Percentiles rank a stretch among this genome's conserved stretches.
Conservation (phyloP, 1,140 invertebrate species). For the Nasonia vitripennis region DNA sequence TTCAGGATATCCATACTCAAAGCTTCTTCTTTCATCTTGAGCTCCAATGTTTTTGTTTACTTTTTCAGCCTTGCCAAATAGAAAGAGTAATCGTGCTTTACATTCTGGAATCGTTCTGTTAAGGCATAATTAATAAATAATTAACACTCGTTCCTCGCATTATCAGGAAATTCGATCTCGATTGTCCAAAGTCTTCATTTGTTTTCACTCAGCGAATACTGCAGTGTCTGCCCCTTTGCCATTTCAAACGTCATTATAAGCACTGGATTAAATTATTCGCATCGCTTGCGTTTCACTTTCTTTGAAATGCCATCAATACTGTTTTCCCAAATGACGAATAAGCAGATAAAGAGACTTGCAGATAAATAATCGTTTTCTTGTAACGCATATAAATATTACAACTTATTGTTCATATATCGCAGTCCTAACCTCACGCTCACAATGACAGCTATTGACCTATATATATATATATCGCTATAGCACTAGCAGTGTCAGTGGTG, state of each 20-base stretch:
- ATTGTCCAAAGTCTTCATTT: background rate
- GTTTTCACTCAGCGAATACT: background rate
- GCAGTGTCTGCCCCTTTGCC: background rate
- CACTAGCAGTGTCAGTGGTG: too few species aligned
- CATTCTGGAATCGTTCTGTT: background rate
- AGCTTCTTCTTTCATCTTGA: slow-evolving; percentile 49
- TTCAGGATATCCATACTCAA: slow-evolving; percentile 65
- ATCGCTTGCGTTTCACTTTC: background rate
- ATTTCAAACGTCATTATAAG: background rate
- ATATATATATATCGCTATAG: too few species aligned
- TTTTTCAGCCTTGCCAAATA: background rate
- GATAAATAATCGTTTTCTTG: slow-evolving; percentile 4
- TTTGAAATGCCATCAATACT: background rate
- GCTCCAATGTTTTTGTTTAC: background rate
- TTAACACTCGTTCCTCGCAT: background rate
- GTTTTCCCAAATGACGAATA: background rate
- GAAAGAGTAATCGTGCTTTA: background rate
- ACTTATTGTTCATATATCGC: background rate
- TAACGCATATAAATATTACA: slow-evolving; percentile 5
- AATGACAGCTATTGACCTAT: too few species aligned
- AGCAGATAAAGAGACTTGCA: background rate
- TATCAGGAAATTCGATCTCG: background rate
- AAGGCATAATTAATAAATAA: background rate
- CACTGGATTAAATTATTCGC: too few species aligned
- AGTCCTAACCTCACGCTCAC: slow-evolving; percentile 8